Conservation (phyloP, 2,888 invertebrate genomes). For the Euclidia mi region DNA sequence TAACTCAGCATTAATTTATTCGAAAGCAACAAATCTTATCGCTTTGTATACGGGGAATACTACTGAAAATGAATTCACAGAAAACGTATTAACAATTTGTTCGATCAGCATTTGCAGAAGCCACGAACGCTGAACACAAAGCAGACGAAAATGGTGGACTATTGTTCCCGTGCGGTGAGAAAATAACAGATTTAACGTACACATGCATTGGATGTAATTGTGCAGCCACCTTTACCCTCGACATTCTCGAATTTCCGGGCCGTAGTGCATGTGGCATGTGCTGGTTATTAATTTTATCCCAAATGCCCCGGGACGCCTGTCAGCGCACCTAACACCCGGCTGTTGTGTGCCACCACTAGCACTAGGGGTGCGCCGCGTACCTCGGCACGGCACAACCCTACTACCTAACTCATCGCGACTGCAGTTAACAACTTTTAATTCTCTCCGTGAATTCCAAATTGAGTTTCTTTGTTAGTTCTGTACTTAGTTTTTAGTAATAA, state of each 20-base stretch:
- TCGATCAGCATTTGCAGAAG: no score
- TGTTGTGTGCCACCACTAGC: conserved; percentile 8
- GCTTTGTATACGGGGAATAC: no score
- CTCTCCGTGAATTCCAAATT: conserved; percentile 58
- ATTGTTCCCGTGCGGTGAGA: neutral
- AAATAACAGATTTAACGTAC: conserved; percentile 16
- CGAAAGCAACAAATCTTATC: no score
- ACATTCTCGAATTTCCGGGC: conserved; percentile 57
- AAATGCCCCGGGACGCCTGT: conserved; percentile 34
- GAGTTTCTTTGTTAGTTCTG: conserved; percentile 55
- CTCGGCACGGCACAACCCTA: conserved; percentile 24
- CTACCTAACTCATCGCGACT: conserved; percentile 60
- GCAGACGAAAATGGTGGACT: neutral
- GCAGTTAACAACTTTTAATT: conserved; percentile 64
- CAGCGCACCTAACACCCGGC: conserved; percentile 13
- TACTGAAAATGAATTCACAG: no score
- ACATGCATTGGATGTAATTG: conserved; percentile 27
- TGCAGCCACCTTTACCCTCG: conserved; percentile 27
- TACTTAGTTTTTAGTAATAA: conserved; percentile 27
- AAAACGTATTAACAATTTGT: no score
- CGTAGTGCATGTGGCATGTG: conserved; percentile 42
- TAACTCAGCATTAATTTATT: no score
- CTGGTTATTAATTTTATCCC: conserved; percentile 56
- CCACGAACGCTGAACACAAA: no score
- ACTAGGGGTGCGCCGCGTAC: no score